Conservation (phyloP, 2,113 vertebrate species). For the Tachysurus fulvidraco region DNA sequence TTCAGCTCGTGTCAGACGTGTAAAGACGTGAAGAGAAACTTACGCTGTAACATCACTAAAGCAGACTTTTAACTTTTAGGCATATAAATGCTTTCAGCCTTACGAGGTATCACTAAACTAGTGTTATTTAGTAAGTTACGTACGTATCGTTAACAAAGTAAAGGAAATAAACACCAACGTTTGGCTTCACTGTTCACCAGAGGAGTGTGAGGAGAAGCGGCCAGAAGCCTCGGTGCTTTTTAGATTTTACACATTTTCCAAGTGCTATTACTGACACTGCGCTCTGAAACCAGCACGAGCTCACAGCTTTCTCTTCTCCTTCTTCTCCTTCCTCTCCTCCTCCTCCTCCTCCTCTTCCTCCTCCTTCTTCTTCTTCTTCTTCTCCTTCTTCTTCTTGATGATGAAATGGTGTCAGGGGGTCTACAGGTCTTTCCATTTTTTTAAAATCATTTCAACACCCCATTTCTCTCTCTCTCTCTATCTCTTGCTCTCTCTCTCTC, state of each 20-base stretch:
- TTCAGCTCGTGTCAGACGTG: neutral
- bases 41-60: neutral
- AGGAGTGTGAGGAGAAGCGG: slow-evolving; percentile 33
- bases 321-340: neutral
- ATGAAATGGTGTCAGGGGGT: neutral
- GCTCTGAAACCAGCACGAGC: slow-evolving; percentile 73
- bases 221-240: slow-evolving; percentile 53
- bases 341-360: neutral
- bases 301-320: slow-evolving; percentile 41
- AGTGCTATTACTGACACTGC: slow-evolving; percentile 75
- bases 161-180: neutral
- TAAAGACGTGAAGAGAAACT: neutral
- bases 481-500: neutral
- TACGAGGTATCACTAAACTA: slow-evolving; percentile 38
- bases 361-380: neutral
- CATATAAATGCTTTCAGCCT: slow-evolving; percentile 47
- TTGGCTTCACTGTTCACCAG: slow-evolving; percentile 19
- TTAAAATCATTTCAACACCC: neutral
- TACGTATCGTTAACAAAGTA: neutral
- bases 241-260: slow-evolving; percentile 71
- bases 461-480: neutral
- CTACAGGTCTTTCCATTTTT: neutral
- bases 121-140: slow-evolving; percentile 19
- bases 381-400: neutral
- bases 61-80: slow-evolving; percentile 1